Conservation (phyloP, 2,113 vertebrate genomes). For the Plotosus lineatus region DNA sequence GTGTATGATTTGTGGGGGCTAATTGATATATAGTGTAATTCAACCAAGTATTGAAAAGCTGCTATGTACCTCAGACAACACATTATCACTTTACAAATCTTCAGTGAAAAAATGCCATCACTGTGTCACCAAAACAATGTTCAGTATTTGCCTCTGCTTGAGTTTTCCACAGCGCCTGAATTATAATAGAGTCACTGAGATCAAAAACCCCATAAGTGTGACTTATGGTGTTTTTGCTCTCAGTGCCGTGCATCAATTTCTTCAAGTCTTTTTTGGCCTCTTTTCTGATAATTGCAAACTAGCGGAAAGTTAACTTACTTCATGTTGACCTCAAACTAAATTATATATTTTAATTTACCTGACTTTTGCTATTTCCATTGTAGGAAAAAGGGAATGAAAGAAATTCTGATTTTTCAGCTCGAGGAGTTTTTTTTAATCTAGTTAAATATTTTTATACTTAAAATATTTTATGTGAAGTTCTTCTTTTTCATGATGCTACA, state of each 20-base stretch:
- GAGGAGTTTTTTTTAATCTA: conserved; percentile 14
- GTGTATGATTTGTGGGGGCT: no score
- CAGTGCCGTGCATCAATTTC: no score
- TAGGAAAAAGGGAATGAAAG: no score
- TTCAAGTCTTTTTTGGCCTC: background rate
- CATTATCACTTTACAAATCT: background rate
- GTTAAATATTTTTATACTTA: background rate
- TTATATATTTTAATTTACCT: conserved; percentile 10
- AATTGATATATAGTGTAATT: background rate
- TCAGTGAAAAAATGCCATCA: background rate
- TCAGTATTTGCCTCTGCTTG: conserved; percentile 2
- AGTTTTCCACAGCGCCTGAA: conserved; percentile 15
- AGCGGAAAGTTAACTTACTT: conserved; percentile 13
- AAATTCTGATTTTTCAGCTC: background rate
- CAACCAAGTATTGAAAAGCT: background rate
- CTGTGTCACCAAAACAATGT: background rate
- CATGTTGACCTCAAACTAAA: conserved; percentile 15
- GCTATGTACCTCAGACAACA: background rate
- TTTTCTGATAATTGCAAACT: background rate
- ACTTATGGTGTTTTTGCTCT: no score
- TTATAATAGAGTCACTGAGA: no score
- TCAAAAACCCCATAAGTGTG: no score
- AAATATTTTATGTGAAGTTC: background rate
- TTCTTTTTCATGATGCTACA: no score
- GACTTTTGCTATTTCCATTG: background rate